These are phyloP conservation scores for Idaea dimidiata DNA, from an alignment of 2,888 invertebrate species.

Conservation along the genomic window DNA sequence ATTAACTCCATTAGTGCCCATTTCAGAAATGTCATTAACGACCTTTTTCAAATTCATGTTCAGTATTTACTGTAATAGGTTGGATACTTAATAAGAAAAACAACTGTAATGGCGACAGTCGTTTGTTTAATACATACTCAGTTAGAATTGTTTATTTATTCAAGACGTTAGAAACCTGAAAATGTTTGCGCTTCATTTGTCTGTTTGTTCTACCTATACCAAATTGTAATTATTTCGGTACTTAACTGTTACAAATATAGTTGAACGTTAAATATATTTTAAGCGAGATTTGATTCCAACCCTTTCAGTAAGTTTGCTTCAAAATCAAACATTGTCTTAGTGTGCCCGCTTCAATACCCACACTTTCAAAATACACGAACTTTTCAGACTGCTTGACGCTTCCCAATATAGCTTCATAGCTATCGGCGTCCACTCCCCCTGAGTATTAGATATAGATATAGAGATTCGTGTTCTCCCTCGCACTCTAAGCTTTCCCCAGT, in stretches of 20 bases:
- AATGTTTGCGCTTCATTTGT: not conserved
- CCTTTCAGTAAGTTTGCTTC: not conserved
- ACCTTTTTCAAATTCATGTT: conserved; percentile 6
- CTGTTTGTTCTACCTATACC: not conserved
- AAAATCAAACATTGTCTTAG: not conserved
- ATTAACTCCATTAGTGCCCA: conserved; percentile 19
- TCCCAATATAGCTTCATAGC: conserved; percentile 61
- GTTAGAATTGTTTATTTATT: conserved; percentile 1
- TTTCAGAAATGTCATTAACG: conserved; percentile 14
- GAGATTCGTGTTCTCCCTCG: conserved; percentile 49
- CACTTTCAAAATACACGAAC: conserved; percentile 43
- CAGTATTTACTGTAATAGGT: conserved; percentile 5
- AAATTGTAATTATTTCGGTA: not conserved
- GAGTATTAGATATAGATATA: conserved; percentile 45
- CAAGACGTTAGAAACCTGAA: not conserved
- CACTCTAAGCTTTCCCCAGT: conserved; percentile 57
- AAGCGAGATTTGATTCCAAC: not conserved
- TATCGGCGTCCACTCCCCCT: conserved; percentile 55
- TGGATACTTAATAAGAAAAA: not conserved
- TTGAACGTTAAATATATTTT: not conserved
- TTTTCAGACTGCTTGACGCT: conserved; percentile 78
- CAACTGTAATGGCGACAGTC: not conserved
- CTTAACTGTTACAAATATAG: not conserved
- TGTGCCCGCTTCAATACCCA: conserved; percentile 18
- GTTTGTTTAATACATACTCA: not conserved